Base-by-base conservation (phyloP, 2,888 invertebrate genomes). In the Melikaiella ostensackeni region DNA sequence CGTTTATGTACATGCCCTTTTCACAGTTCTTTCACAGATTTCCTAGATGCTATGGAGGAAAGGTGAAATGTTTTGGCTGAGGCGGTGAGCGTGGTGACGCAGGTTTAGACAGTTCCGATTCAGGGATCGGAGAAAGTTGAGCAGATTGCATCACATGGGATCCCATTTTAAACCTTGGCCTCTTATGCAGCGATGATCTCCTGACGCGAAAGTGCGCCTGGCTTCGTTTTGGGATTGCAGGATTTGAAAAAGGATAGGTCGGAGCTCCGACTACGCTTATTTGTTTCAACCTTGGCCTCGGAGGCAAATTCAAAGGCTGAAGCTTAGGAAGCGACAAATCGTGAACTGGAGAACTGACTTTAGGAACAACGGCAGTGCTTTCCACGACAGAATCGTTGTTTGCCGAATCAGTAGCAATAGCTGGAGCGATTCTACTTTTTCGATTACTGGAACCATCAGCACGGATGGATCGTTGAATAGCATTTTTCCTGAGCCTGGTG, bases 91-190 rank as follows among this genome's bases (percentile, higher is more conserved):
- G 87, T 84, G 95, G 95, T 77, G 95, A 95, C 21, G 94, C 94
- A 1, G 95, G 95, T 92, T 95, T 95, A 66, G 95, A 95, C 24
- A 95, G 91, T 42, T 95, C 95, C 64, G 95, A 95, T 86, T 95
- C 95, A 79, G 95, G 93, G 76, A 95, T 95, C 42, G 95, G 95
- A 76, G 95, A 95, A 77, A 95, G 90, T 50, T 92, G 92, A 9
- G 92, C 91, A 8, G 92, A 90, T 74, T 92, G 91, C 2, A 91
- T 86, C 1, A 90, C 80, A 50, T 89, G 90, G 11, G 89, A 87
- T 21, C 88, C 88, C 76, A 89, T 85, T 76, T 90, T 91, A 76
- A 89, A 89, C 42, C 88, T 86, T 0, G 89, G 89, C 74, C 90
- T 82, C 70, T 89, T 90, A 73, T 88, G 86, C 16, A 90, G 83